phyloP scores from a whole-genome alignment of 2,113 vertebrate genomes.

The Labrus mixtus region DNA sequence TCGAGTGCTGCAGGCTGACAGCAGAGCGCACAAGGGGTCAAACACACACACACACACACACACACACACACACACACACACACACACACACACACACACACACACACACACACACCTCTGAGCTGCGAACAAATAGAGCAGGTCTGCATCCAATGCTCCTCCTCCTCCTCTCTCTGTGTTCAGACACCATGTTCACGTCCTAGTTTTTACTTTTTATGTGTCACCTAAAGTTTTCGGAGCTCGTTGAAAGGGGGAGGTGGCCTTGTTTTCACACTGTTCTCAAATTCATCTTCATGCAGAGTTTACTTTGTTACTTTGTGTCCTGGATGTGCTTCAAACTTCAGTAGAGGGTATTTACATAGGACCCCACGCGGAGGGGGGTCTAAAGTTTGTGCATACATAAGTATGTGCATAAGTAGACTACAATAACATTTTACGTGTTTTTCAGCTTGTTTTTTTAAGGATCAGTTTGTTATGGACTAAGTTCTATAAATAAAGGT shows the following conservation, averaged over 20 bases:
- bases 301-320: slow-evolving; percentile 41
- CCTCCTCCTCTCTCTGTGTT: slow-evolving; percentile 14
- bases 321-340: slow-evolving; percentile 34
- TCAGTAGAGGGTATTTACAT: neutral
- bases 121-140: slow-evolving; percentile 61
- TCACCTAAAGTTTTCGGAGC: slow-evolving; percentile 72
- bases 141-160: slow-evolving; percentile 14
- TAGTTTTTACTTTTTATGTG: slow-evolving; percentile 74
- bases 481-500: too few relatives aligned
- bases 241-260: slow-evolving; percentile 39
- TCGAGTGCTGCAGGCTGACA: slow-evolving; percentile 51
- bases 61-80: too few relatives aligned
- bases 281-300: slow-evolving; percentile 42
- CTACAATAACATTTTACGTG: neutral
- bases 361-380: neutral
- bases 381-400: neutral
- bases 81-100: too few relatives aligned
- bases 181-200: slow-evolving; percentile 59
- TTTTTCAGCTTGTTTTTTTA: too few relatives aligned
- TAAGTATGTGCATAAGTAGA: neutral
- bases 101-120: slow-evolving; percentile 20
- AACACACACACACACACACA: slow-evolving; percentile 9
- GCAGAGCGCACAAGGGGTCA: slow-evolving; percentile 52
- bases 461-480: too few relatives aligned
- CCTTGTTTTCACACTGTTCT: slow-evolving; percentile 65